Evolutionary conservation across 2,113 vertebrate species (phyloP).

Genomic region (Tragelaphus scriptus): DNA sequence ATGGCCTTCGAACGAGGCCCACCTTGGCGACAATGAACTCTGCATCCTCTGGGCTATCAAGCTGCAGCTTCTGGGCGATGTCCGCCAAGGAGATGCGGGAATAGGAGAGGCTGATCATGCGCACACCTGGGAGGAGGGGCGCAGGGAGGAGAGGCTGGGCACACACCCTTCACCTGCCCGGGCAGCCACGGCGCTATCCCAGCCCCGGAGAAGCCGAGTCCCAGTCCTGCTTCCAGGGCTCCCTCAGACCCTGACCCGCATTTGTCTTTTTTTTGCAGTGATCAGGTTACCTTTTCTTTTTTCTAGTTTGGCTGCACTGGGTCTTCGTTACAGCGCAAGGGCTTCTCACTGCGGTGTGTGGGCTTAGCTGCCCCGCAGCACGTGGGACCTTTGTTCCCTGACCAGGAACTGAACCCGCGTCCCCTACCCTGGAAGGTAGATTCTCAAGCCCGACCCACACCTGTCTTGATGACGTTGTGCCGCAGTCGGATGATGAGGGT

Average conservation of each 20-base stretch:
- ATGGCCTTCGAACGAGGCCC: neutral
- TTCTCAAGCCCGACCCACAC: conserved; percentile 71
- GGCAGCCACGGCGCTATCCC: neutral
- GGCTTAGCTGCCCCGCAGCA: neutral
- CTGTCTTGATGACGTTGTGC: conserved; percentile 99
- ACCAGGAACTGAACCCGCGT: neutral
- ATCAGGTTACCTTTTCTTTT: neutral
- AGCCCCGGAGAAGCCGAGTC: neutral
- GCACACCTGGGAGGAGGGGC: conserved; percentile 83
- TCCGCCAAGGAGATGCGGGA: conserved; percentile 96
- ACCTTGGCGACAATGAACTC: conserved; percentile 99
- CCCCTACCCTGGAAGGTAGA: neutral
- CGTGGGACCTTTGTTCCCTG: neutral
- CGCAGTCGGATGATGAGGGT: conserved; percentile 97
- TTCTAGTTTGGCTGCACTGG: neutral
- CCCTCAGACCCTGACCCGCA: conserved; percentile 52
- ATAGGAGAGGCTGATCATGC: conserved; percentile 99
- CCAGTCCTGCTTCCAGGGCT: neutral
- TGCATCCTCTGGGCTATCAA: conserved; percentile 96
- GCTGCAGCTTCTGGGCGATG: conserved; percentile 97
- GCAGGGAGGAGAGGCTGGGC: rapidly evolving
- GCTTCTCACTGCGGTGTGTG: rapidly evolving
- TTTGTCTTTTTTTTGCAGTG: conserved; percentile 85
- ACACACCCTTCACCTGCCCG: neutral
- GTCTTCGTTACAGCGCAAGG: neutral